Evolutionary conservation across 2,113 vertebrate species (phyloP).

Genomic region (Edolisoma coerulescens): DNA sequence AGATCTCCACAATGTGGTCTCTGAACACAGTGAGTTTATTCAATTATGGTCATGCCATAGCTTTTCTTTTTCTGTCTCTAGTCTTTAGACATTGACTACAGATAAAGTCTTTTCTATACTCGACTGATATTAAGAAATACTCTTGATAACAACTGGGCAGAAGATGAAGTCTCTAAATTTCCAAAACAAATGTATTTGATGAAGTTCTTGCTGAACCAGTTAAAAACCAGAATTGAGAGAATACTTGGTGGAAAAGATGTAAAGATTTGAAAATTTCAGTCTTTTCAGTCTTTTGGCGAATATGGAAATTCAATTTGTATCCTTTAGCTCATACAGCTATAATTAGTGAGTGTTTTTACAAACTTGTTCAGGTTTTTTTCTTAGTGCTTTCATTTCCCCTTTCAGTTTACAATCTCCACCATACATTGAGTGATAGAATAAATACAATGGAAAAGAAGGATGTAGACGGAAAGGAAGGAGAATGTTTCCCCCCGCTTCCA

Average conservation of each 20-base stretch:
- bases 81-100: not conserved
- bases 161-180: not conserved
- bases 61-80: not conserved
- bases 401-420: not conserved
- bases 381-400: not conserved
- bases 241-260: not conserved
- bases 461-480: not conserved
- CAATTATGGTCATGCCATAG: not conserved
- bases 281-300: not conserved
- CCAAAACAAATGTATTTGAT: not conserved
- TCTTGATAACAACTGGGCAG: not conserved
- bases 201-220: not conserved
- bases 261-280: not conserved
- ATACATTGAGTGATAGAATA: not conserved
- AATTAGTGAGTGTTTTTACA: not conserved
- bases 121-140: not conserved
- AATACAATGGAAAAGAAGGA: not conserved
- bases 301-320: not conserved
- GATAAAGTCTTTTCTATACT: not conserved
- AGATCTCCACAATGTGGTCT: not conserved
- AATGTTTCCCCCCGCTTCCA: not conserved
- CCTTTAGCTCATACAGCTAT: not conserved
- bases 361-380: not conserved
- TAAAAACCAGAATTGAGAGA: not conserved
- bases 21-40: constrained; percentile 23